Evolutionary conservation across 2,113 vertebrate genomes (phyloP), one percentile per base, ranked within the genome.

Genomic region (Nerophis lumbriciformis): DNA sequence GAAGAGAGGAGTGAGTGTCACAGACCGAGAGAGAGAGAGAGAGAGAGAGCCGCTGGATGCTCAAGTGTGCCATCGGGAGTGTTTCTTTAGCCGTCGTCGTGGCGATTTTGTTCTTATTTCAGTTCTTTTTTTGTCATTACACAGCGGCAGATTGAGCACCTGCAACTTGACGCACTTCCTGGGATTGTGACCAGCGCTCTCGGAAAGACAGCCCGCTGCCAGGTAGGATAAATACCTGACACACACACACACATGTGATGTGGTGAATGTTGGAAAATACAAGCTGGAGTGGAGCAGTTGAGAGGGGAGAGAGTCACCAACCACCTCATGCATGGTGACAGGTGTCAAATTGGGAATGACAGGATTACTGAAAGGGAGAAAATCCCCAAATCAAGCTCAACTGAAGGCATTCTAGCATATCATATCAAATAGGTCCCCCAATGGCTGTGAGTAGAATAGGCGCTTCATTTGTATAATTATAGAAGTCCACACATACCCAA

Each of bases 1-100:
- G 77, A 84, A 84, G 73, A 87, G 80, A 81, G 72, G 70, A 78
- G 78, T 57, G 76, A 80, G 79, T 86, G 80, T 83, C 76, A 80
- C 71, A 65, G 80, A 78, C 61, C 72, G 86, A 82, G 78, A 87
- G 75, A 71, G 71, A 61, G 71, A 61, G 53, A 71, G 68, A 83
- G 60, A 63, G 64, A 73, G 53, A 52, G 72, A 74, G 76, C 76
- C 72, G 78, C 79, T 82, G 65, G 62, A 65, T 88, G 75, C 77
- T 74, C 9, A 60, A 80, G 83, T 83, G 83, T 78, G 83, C 68
- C 83, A 80, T 75, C 45, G 86, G 68, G 85, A 86, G 83, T 65
- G 76, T 71, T 75, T 75, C 78, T 71, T 38, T 59, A 82, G 71
- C 79, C 16, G 55, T 42, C 13, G 69, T 59, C 15, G 38, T 35